phyloP scores from a whole-genome alignment of 2,888 invertebrate species.

The Drosophila prolongata region DNA sequence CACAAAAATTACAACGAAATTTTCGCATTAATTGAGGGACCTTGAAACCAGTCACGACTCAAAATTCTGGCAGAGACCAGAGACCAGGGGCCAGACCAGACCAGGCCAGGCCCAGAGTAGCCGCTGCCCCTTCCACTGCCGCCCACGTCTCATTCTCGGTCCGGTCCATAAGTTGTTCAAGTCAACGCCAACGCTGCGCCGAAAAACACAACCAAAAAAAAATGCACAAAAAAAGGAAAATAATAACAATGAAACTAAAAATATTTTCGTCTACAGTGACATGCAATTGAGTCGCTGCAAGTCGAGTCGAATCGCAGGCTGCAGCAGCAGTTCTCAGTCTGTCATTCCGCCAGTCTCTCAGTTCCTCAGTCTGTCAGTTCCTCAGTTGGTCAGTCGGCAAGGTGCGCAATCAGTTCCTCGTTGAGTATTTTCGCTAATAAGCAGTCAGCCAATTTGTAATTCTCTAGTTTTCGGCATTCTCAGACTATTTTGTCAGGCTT shows the following conservation, averaged over 20 bases:
- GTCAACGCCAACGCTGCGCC: conserved; percentile 56
- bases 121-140: background rate
- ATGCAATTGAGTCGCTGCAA: conserved; percentile 76
- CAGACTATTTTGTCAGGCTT: background rate
- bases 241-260: conserved; percentile 42
- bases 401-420: conserved; percentile 34
- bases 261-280: conserved; percentile 72
- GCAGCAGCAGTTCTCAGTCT: conserved; percentile 7
- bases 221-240: conserved; percentile 29
- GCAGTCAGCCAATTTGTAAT: conserved; percentile 6
- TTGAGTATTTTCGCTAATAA: conserved; percentile 26
- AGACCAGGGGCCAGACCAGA: conserved; percentile 64
- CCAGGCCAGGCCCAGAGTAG: conserved; percentile 53
- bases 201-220: conserved; percentile 44
- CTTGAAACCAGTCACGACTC: conserved; percentile 78
- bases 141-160: conserved; percentile 12
- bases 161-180: conserved; percentile 50
- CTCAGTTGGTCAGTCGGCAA: conserved; percentile 10
- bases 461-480: background rate
- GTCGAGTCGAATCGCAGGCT: conserved; percentile 49
- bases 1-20: conserved; percentile 70
- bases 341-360: conserved; percentile 11
- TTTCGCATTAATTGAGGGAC: conserved; percentile 78
- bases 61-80: conserved; percentile 72
- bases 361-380: conserved; percentile 18